These are phyloP conservation scores for Dinoponera quadriceps DNA, from an alignment of 1,140 invertebrate species.

Conservation along the genomic window DNA sequence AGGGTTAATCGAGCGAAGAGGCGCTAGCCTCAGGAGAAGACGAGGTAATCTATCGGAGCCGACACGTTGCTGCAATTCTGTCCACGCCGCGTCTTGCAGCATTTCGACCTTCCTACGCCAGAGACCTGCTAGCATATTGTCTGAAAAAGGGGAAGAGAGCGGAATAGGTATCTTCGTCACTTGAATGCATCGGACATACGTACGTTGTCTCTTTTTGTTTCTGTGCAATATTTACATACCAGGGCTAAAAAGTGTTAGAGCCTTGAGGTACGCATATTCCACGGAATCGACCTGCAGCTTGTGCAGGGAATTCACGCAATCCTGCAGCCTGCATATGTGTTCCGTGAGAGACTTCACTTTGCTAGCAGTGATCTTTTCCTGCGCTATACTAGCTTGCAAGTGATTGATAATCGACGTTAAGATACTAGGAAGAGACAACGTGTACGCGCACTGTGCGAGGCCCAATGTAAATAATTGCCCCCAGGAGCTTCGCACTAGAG, in stretches of 20 bases:
- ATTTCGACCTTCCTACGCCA: conserved; percentile 87
- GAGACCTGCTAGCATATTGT: conserved; percentile 81
- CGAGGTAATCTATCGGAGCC: conserved; percentile 88
- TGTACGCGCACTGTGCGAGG: conserved; percentile 94
- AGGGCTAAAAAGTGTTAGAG: conserved; percentile 92
- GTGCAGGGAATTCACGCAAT: conserved; percentile 92
- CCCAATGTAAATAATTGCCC: conserved; percentile 97
- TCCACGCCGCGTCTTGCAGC: conserved; percentile 91
- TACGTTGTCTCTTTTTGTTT: neutral
- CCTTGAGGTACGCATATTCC: conserved; percentile 96
- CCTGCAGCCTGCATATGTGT: conserved; percentile 93
- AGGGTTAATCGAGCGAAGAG: conserved; percentile 91
- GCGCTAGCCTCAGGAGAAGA: conserved; percentile 91
- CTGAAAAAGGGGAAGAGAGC: conserved; percentile 72
- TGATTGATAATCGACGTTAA: conserved; percentile 92
- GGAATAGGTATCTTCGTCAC: conserved; percentile 8
- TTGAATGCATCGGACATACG: neutral
- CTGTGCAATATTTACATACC: conserved; percentile 81
- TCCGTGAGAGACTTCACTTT: conserved; percentile 93
- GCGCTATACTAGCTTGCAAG: conserved; percentile 88
- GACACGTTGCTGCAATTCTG: conserved; percentile 89
- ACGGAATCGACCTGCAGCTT: conserved; percentile 91
- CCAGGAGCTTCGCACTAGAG: conserved; percentile 95
- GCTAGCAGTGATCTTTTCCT: conserved; percentile 90
- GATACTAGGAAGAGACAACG: conserved; percentile 93